phyloP scores from a whole-genome alignment of 2,113 vertebrate genomes.

The Donacobius atricapilla region DNA sequence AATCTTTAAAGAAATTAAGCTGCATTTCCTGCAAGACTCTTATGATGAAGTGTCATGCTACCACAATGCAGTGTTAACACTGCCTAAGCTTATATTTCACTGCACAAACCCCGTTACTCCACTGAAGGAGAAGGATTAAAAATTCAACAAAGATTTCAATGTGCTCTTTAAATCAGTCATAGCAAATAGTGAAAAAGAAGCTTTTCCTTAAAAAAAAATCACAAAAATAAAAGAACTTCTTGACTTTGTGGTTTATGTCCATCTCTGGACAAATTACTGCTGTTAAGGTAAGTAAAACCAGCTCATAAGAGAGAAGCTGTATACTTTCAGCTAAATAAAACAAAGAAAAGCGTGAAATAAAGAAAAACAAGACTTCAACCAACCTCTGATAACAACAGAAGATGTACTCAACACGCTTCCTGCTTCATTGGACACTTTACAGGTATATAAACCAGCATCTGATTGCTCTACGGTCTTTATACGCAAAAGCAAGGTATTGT shows the following conservation, averaged over 20 bases:
- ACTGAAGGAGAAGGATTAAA: not conserved
- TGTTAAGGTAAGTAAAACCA: not conserved
- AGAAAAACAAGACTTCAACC: slow-evolving; percentile 16
- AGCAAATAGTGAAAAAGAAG: not conserved
- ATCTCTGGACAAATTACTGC: not conserved
- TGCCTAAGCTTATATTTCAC: not conserved
- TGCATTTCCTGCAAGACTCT: not conserved
- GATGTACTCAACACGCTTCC: slow-evolving; percentile 82
- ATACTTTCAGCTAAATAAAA: not conserved
- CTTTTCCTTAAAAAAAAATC: not conserved
- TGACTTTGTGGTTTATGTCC: not conserved
- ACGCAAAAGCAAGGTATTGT: slow-evolving; percentile 81
- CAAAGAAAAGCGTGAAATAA: not conserved
- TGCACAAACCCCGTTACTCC: not conserved
- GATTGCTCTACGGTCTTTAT: slow-evolving; percentile 78
- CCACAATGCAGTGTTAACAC: not conserved
- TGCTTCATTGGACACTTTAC: slow-evolving; percentile 89
- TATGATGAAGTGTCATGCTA: not conserved
- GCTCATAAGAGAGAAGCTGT: not conserved
- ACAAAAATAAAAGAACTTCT: not conserved
- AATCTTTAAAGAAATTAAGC: not conserved
- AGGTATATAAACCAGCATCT: slow-evolving; percentile 87
- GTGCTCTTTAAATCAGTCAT: not conserved
- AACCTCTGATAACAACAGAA: slow-evolving; percentile 87
- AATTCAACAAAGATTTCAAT: not conserved